Percentiles rank a stretch among this genome's conserved stretches.
Evolutionary conservation across 2,888 invertebrate genomes (phyloP).

Genomic region (Cheilosia vulpina): DNA sequence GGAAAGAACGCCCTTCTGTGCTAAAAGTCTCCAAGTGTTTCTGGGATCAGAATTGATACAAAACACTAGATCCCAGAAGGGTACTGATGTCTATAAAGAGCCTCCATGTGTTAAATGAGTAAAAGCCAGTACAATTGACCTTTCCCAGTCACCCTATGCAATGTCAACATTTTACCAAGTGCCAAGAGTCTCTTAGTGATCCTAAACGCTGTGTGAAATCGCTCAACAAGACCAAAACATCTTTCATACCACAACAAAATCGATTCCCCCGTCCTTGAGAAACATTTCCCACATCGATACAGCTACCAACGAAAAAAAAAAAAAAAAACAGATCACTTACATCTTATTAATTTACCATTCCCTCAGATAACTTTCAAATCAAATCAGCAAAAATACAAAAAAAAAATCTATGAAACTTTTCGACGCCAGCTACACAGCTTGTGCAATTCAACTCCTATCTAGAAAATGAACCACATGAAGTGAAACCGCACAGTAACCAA

Average conservation of each 20-base stretch:
- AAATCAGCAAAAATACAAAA: not conserved
- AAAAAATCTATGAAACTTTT: not conserved
- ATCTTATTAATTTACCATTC: not conserved
- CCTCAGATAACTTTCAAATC: not conserved
- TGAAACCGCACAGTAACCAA: slow-evolving; percentile 58
- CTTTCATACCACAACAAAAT: not conserved
- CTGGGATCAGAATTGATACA: too few species aligned
- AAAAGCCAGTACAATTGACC: too few species aligned
- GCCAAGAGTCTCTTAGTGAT: too few species aligned
- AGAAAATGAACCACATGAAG: slow-evolving; percentile 46
- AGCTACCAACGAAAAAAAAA: not conserved
- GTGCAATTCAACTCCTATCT: slow-evolving; percentile 44
- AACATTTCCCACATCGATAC: not conserved
- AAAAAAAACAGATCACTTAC: too few species aligned
- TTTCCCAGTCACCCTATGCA: too few species aligned
- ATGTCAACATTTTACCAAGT: too few species aligned
- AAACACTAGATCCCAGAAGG: too few species aligned
- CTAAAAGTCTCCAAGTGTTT: too few species aligned
- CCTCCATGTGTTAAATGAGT: too few species aligned
- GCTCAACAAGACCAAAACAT: not conserved
- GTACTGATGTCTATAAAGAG: too few species aligned
- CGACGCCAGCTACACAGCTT: slow-evolving; percentile 7
- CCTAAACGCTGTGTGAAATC: too few species aligned
- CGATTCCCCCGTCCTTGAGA: not conserved
- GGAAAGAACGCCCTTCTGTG: too few species aligned